Evolutionary conservation across 2,888 invertebrate species (phyloP).

Genomic region (Drosophila heteroneura): DNA sequence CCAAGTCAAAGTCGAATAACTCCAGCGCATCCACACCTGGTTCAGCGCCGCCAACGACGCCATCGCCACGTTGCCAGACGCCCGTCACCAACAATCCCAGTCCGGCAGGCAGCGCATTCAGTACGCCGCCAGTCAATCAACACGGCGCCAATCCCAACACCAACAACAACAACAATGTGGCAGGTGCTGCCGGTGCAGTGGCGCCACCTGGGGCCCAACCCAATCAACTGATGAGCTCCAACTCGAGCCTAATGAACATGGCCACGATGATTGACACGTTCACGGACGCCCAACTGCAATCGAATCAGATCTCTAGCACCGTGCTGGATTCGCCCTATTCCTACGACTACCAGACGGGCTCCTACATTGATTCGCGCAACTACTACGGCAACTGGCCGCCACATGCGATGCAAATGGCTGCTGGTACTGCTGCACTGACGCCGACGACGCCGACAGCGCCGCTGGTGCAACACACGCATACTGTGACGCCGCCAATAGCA

Average conservation of each 20-base stretch:
- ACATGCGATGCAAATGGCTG: constrained; percentile 84
- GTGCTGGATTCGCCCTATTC: constrained; percentile 90
- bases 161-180: constrained; percentile 48
- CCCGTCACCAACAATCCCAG: constrained; percentile 87
- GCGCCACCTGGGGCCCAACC: constrained; percentile 72
- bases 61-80: constrained; percentile 84
- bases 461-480: constrained; percentile 75
- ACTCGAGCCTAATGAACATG: constrained; percentile 89
- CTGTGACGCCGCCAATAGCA: constrained; percentile 83
- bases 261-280: constrained; percentile 92
- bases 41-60: constrained; percentile 83
- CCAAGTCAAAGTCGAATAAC: constrained; percentile 80
- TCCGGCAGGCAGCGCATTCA: constrained; percentile 86
- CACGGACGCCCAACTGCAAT: constrained; percentile 92
- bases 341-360: constrained; percentile 87
- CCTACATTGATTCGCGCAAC: constrained; percentile 88
- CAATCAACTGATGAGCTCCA: constrained; percentile 85
- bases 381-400: constrained; percentile 88
- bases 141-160: constrained; percentile 56
- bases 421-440: constrained; percentile 53
- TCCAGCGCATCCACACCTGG: constrained; percentile 75
- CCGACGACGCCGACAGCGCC: constrained; percentile 60
- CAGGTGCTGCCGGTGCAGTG: constrained; percentile 32
- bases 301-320: constrained; percentile 94
- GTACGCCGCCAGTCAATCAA: constrained; percentile 85